Evolutionary conservation across 2,113 vertebrate genomes (phyloP), one percentile per base, ranked within the genome.

Genomic region (Xyrauchen texanus): DNA sequence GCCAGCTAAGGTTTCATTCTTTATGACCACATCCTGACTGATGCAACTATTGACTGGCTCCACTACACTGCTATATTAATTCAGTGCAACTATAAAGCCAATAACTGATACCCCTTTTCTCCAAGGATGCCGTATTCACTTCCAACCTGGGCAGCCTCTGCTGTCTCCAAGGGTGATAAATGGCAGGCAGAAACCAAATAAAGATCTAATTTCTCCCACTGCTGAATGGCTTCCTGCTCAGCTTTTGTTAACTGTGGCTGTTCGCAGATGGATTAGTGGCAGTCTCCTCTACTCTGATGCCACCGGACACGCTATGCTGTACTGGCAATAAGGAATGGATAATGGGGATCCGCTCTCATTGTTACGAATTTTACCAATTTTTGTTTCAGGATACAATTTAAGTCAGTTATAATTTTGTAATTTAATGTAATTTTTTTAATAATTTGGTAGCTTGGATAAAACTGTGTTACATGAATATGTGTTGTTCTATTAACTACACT

Each of bases 101-200:
- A 75, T 63, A 51, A 52, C 60, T 9, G 16, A 75, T 62, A 75
- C 76, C 46, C 51, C 44, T 69, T 55, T 66, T 73, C 69, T 44
- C 61, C 42, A 44, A 52, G 46, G 44, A 63, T 11, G 69, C 10
- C 12, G 10, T 68, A 67, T 80, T 15, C 21, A 42, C 12, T 68
- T 78, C 9, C 44, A 55, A 57, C 69, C 77, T 71, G 63, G 80
- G 55, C 71, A 53, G 15, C 65, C 64, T 67, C 44, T 21, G 73
- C 74, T 49, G 55, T 82, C 77, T 80, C 82, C 72, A 76, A 34
- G 68, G 81, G 67, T 68, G 68, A 82, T 77, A 80, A 81, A 83
- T 64, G 49, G 49, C 49, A 76, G 68, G 84, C 80, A 78, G 52
- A 78, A 83, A 79, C 71, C 79, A 82, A 82, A 79, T 77, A 86